Evolutionary conservation across 1,140 invertebrate species (phyloP).

Genomic region (Drosophila hydei): DNA sequence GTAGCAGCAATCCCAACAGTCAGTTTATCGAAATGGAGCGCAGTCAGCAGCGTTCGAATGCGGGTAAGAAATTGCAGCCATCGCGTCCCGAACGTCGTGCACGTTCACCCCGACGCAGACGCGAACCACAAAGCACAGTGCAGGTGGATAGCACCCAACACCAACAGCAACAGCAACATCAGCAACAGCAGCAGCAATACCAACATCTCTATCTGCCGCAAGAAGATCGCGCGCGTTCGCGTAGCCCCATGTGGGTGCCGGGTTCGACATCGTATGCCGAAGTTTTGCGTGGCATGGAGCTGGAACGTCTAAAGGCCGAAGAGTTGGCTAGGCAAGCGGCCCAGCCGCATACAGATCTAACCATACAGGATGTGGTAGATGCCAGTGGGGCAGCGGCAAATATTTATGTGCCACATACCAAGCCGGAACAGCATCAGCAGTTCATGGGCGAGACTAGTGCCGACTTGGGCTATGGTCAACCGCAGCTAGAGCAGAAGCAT

Average conservation of each 20-base stretch:
- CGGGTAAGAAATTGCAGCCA: constrained; percentile 63
- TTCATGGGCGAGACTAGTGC: constrained; percentile 43
- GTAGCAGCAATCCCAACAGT: constrained; percentile 37
- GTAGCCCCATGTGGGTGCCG: constrained; percentile 89
- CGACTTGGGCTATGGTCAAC: constrained; percentile 37
- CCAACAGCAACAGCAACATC: constrained; percentile 37
- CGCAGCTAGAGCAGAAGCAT: constrained; percentile 34
- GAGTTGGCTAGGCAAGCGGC: constrained; percentile 47
- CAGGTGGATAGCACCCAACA: constrained; percentile 20
- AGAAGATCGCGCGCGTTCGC: constrained; percentile 85
- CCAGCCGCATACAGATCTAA: constrained; percentile 49
- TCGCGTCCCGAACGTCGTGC: constrained; percentile 68
- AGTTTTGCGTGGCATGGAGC: constrained; percentile 87
- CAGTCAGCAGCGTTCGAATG: constrained; percentile 47
- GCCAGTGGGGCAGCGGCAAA: constrained; percentile 46
- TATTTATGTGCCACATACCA: constrained; percentile 30
- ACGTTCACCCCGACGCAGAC: constrained; percentile 68
- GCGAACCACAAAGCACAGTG: constrained; percentile 27
- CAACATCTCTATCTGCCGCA: constrained; percentile 63
- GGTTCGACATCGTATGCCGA: constrained; percentile 91
- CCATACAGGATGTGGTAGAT: constrained; percentile 72
- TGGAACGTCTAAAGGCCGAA: constrained; percentile 68
- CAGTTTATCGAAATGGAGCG: constrained; percentile 64
- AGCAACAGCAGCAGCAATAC: constrained; percentile 46
- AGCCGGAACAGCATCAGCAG: constrained; percentile 23